These are phyloP conservation scores for Tetanocera ferruginea DNA, from an alignment of 2,888 invertebrate species.

Conservation along the genomic window DNA sequence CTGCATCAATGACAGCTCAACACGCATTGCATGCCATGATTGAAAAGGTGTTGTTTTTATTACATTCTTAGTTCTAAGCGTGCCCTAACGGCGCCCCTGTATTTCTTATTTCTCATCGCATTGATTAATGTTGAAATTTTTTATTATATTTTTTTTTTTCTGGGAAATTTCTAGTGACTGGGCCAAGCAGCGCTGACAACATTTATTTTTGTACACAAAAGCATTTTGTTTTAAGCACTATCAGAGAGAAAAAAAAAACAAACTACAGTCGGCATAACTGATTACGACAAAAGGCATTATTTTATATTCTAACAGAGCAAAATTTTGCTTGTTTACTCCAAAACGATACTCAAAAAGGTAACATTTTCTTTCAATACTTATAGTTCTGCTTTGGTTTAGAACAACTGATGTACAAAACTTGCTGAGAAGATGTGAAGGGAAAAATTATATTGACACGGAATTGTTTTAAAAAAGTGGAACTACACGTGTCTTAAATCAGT, in stretches of 20 bases:
- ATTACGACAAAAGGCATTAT: not conserved
- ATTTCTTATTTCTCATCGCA: not conserved
- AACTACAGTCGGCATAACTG: constrained; percentile 12
- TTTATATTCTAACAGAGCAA: too few relatives aligned
- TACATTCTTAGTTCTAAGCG: not conserved
- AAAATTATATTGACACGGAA: too few relatives aligned
- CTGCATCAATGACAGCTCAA: not conserved
- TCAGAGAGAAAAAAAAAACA: too few relatives aligned
- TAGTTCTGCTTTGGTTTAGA: too few relatives aligned
- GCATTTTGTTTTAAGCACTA: not conserved
- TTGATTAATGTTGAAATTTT: not conserved
- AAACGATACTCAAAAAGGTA: too few relatives aligned
- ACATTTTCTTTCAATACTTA: too few relatives aligned
- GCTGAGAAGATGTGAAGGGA: too few relatives aligned
- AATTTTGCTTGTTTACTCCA: too few relatives aligned
- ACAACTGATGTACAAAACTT: too few relatives aligned
- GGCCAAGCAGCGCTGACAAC: not conserved
- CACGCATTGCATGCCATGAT: not conserved
- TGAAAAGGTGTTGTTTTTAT: not conserved
- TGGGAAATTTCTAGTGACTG: not conserved
- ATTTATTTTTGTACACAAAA: not conserved
- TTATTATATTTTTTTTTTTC: not conserved
- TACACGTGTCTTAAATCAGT: too few relatives aligned
- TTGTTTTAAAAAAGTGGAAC: too few relatives aligned
- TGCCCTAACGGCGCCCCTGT: constrained; percentile 20